Conservation (phyloP, 2,888 invertebrate species). For the Eudemis profundana region DNA sequence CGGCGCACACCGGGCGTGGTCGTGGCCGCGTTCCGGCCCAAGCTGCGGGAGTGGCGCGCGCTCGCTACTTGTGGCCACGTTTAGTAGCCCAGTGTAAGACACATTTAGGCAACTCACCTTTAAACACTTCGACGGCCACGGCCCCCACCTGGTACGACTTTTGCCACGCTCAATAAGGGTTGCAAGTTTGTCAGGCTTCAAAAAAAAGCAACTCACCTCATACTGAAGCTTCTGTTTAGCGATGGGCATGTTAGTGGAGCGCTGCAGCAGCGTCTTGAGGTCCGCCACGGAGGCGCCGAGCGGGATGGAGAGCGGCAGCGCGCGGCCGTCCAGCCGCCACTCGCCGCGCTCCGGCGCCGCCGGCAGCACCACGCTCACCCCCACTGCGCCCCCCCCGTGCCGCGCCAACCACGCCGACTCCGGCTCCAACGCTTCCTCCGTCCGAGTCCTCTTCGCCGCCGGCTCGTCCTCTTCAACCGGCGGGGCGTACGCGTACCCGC, state of each 20-base stretch:
- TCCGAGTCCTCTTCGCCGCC: slow-evolving; percentile 93
- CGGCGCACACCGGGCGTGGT: too few species aligned
- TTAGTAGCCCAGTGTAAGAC: too few species aligned
- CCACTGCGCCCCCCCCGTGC: slow-evolving; percentile 61
- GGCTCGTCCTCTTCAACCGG: slow-evolving; percentile 90
- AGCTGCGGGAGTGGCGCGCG: too few species aligned
- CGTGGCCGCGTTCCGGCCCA: too few species aligned
- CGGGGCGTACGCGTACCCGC: slow-evolving; percentile 51
- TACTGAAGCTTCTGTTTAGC: slow-evolving; percentile 98
- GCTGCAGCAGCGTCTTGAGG: slow-evolving; percentile 94
- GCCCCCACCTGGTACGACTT: too few species aligned
- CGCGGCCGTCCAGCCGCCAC: slow-evolving; percentile 97
- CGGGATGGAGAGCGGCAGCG: slow-evolving; percentile 90
- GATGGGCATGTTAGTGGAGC: slow-evolving; percentile 96
- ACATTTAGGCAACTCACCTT: too few species aligned
- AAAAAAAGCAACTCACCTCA: slow-evolving; percentile 91
- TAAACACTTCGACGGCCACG: too few species aligned
- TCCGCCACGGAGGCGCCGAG: slow-evolving; percentile 92
- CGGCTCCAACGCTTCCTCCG: slow-evolving; percentile 96
- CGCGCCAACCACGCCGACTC: slow-evolving; percentile 86
- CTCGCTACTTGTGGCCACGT: too few species aligned
- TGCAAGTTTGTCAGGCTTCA: too few species aligned
- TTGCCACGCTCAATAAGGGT: too few species aligned
- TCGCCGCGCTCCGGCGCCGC: slow-evolving; percentile 94
- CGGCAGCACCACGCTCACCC: slow-evolving; percentile 89